Conservation (phyloP, 2,797 vertebrate genomes). For the Brachyrhaphis roseni region DNA sequence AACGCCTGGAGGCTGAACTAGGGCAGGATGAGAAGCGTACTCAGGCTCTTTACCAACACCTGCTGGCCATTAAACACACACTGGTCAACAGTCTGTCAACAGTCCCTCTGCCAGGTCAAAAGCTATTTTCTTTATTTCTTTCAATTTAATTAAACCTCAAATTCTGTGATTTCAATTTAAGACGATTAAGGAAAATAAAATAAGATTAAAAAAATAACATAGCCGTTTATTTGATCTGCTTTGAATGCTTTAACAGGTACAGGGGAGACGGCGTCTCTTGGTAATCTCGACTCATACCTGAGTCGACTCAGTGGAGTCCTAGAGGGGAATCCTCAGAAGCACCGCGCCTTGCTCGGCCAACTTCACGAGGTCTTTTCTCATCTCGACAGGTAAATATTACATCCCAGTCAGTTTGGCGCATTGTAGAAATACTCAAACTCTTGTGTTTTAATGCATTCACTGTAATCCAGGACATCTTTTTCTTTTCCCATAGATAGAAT, state of each 20-base stretch:
- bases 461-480: neutral
- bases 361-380: conserved; percentile 93
- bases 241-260: conserved; percentile 79
- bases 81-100: conserved; percentile 90
- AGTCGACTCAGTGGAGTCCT: conserved; percentile 90
- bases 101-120: conserved; percentile 91
- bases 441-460: neutral
- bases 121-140: neutral
- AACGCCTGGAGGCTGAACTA: conserved; percentile 94
- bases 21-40: conserved; percentile 92
- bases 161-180: neutral
- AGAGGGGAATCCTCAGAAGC: conserved; percentile 91
- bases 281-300: conserved; percentile 95
- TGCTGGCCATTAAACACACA: conserved; percentile 92
- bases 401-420: neutral
- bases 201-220: neutral
- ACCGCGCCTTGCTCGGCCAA: conserved; percentile 88
- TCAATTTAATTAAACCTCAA: neutral
- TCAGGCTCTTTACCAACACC: conserved; percentile 91
- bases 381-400: conserved; percentile 87
- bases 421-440: neutral
- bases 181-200: neutral
- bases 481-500: neutral
- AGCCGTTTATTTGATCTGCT: neutral
- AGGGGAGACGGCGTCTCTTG: conserved; percentile 91